Base-by-base conservation (phyloP, 1,140 invertebrate species). In the Diorhabda elongata region DNA sequence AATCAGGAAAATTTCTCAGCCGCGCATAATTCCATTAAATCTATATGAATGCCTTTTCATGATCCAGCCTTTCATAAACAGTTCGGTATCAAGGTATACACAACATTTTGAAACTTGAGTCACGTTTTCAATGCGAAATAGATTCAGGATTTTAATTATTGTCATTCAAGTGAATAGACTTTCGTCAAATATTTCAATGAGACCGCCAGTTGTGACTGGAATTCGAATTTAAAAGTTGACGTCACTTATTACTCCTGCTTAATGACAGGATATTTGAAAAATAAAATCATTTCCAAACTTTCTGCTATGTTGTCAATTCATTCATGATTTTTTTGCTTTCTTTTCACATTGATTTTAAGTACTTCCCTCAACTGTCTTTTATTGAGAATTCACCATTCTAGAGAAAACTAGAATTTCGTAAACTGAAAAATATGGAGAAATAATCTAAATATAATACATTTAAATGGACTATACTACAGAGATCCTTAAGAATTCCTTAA, bases 71-170 rank as follows among this genome's bases (percentile, higher is more conserved):
- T 52, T 52, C 47, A 52, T 52, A 52, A 52, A 52, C 47, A 52
- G 47, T 52, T n/a, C 47, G 47, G 47, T 52, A 52, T 52, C 47
- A 52, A 52, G 47, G 47, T 52, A 52, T 52, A 52, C 47, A 52
- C 47, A 52, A 52, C 47, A 52, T 52, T 52, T 52, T 52, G 47
- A 52, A 52, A 52, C 47, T 52, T 52, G 47, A 52, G 47, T 52
- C 47, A 52, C 47, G 47, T 52, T 52, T 52, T 52, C 47, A 52
- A 4, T n/a, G 47, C n/a, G n/a, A 52, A 52, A 52, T 52, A 52
- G 47, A 52, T 52, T 52, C 47, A 52, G 47, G 47, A 52, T 52
- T 52, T 52, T 52, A 52, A 52, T 52, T 52, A 52, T 52, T 52
- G 3, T 52, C 47, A 52, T 52, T 52, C 47, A 52, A 8, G 6